Percentiles rank a stretch among this genome's conserved stretches.
Conservation (phyloP, 1,140 invertebrate genomes). For the Colletes latitarsis region DNA sequence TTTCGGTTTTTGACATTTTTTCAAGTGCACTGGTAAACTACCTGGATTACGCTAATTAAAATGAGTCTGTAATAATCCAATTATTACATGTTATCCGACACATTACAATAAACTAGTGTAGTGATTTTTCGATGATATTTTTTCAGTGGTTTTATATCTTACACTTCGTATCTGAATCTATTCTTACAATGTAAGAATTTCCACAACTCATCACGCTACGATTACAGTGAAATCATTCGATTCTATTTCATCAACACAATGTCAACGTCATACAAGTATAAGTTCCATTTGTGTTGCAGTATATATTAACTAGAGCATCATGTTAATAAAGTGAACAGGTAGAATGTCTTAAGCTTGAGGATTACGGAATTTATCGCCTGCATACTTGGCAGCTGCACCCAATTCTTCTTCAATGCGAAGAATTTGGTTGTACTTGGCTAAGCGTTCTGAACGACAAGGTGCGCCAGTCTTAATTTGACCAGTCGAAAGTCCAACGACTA, state of each 20-base stretch:
- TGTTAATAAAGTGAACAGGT: background rate
- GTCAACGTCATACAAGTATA: background rate
- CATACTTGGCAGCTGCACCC: constrained; percentile 93
- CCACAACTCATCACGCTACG: background rate
- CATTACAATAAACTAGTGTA: background rate
- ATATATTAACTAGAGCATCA: constrained; percentile 16
- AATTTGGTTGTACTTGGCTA: constrained; percentile 99
- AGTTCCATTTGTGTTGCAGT: background rate
- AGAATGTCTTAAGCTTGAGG: constrained; percentile 79
- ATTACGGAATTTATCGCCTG: constrained; percentile 97
- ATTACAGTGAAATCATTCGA: background rate
- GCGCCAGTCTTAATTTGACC: constrained; percentile 99
- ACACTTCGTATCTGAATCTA: background rate
- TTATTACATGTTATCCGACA: constrained; percentile 4
- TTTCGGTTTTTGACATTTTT: background rate
- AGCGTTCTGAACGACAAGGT: constrained; percentile 98
- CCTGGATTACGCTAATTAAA: background rate
- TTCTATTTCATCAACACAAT: constrained; percentile 8
- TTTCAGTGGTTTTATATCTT: background rate
- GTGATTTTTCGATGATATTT: background rate
- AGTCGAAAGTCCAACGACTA: constrained; percentile 97
- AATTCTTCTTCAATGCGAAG: constrained; percentile 99
- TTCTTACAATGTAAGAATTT: background rate
- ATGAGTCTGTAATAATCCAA: background rate
- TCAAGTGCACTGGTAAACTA: constrained; percentile 2